phyloP scores from a whole-genome alignment of 2,113 vertebrate species.

The Tylochromis polylepis region DNA sequence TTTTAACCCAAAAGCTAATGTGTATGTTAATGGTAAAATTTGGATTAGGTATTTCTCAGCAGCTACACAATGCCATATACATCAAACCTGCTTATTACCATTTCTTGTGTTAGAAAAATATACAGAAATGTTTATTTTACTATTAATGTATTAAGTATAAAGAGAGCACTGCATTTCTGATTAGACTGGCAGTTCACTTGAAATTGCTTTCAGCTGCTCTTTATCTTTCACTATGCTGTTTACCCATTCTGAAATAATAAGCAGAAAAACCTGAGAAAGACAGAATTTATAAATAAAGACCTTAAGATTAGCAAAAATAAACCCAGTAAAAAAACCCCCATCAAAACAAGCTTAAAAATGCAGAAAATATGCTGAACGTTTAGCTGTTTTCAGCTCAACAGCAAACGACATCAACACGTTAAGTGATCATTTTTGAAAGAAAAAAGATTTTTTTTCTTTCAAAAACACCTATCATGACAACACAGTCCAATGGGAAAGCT shows the following conservation, averaged over 20 bases:
- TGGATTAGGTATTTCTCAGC: neutral
- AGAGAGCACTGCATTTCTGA: neutral
- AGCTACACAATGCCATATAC: neutral
- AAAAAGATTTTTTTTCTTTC: neutral
- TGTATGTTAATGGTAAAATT: neutral
- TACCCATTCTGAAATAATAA: slow-evolving; percentile 4
- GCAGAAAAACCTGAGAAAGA: neutral
- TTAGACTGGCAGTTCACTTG: slow-evolving; percentile 6
- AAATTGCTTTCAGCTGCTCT: slow-evolving; percentile 7
- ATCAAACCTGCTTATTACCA: neutral
- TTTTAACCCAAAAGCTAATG: neutral
- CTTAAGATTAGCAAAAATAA: slow-evolving; percentile 1
- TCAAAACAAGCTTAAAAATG: slow-evolving; percentile 1
- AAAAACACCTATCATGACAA: neutral
- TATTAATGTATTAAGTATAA: slow-evolving; percentile 4
- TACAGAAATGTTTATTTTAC: neutral
- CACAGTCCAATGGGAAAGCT: neutral
- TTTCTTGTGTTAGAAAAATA: neutral
- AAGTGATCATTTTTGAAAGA: neutral
- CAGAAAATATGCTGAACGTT: neutral
- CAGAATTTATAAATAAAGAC: neutral
- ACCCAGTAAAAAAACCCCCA: neutral
- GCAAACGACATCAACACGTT: neutral
- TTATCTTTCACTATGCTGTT: neutral
- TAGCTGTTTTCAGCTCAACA: neutral